Evolutionary conservation across 2,113 vertebrate species (phyloP).

Genomic region (Aspidoscelis tigris): DNA sequence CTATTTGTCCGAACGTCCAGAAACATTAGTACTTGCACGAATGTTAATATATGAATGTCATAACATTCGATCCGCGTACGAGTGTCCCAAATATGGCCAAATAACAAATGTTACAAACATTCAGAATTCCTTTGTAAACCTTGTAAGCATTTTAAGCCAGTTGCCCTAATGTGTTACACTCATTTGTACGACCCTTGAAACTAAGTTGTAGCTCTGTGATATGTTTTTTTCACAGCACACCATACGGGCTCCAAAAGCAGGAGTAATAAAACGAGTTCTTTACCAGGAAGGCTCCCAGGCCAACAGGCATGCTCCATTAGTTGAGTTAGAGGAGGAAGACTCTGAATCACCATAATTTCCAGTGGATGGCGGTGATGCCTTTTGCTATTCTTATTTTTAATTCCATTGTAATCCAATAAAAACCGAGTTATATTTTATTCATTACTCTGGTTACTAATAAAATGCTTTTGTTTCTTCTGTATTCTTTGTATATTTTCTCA

Average conservation of each 20-base stretch:
- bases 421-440: not conserved
- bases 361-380: constrained; percentile 28
- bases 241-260: constrained; percentile 88
- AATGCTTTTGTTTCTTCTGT: constrained; percentile 42
- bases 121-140: not conserved
- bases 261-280: constrained; percentile 89
- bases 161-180: not conserved
- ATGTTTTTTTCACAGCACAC: constrained; percentile 82
- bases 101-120: too few relatives aligned
- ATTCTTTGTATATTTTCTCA: constrained; percentile 20
- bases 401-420: constrained; percentile 37
- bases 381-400: not conserved
- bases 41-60: too few relatives aligned
- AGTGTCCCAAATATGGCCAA: too few relatives aligned
- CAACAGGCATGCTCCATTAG: constrained; percentile 82
- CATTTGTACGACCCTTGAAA: not conserved
- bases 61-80: too few relatives aligned
- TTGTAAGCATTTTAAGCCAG: not conserved
- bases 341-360: constrained; percentile 52
- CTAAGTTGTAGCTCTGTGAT: not conserved
- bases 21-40: too few relatives aligned
- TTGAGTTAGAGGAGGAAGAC: constrained; percentile 86
- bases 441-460: constrained; percentile 36
- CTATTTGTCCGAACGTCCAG: too few relatives aligned
- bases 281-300: constrained; percentile 92